Evolutionary conservation across 2,113 vertebrate genomes (phyloP), one percentile per base, ranked within the genome.

Genomic region (Aegithalos caudatus): DNA sequence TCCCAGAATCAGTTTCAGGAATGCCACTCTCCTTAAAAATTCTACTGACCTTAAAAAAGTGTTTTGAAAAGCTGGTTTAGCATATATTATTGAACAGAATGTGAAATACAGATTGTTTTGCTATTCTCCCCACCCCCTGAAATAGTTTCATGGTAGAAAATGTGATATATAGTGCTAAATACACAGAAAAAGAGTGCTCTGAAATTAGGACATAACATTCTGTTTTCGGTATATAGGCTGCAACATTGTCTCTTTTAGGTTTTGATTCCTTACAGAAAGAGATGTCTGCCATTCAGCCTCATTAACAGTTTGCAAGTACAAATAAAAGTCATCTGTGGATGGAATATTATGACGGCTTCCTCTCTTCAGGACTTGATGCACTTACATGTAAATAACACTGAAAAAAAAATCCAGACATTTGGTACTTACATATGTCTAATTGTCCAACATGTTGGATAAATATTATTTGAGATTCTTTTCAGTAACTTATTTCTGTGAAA

Each of bases 391-490:
- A 95, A 95, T 85, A 94, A 91, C 74, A 73, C 69, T 8, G 61
- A 51, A 81, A 94, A 91, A 92, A 91, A 92, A 45, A 60, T 78
- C 89, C 87, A 97, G 94, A 94, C 93, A 89, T 92, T 95, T 95
- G 62, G 65, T 92, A 60, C 73, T 95, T 95, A 91, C 84, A 88
- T 90, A 92, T 93, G 91, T 85, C 71, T 95, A 87, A 95, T 94
- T 97, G 87, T 95, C 69, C 81, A 80, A 91, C 33, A 62, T 85
- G 84, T 96, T 95, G 93, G 87, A 94, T 90, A 97, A 97, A 95
- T 95, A 95, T 92, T 93, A 78, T 76, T 90, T 50, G 33, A 95
- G 57, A 72, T 38, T 73, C 88, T 82, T 88, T 93, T 92, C 93
- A 91, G 66, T 81, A 79, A 95, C 48, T 91, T 92, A 66, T 95